Evolutionary conservation across 2,888 invertebrate species (phyloP).

Genomic region (Polydesmus complanatus): DNA sequence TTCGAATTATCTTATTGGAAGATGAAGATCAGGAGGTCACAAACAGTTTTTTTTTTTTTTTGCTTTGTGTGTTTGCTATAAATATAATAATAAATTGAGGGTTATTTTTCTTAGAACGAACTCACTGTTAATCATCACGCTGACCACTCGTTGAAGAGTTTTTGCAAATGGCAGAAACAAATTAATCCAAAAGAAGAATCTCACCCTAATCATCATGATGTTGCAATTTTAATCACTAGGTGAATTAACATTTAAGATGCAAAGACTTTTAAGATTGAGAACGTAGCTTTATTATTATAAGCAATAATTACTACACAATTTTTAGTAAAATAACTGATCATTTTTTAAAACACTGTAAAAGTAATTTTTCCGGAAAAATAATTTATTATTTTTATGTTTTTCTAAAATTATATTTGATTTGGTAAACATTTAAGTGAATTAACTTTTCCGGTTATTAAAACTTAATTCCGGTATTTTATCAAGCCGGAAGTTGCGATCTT

Average conservation of each 20-base stretch:
- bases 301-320: no score
- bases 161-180: slow-evolving; percentile 69
- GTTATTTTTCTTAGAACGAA: slow-evolving; percentile 35
- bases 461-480: background rate
- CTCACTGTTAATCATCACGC: slow-evolving; percentile 65
- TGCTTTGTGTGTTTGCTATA: no score
- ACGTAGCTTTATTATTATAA: no score
- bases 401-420: background rate
- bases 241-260: slow-evolving; percentile 23
- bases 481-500: background rate
- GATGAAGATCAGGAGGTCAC: slow-evolving; percentile 38
- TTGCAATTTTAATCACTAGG: slow-evolving; percentile 70
- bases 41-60: slow-evolving; percentile 9
- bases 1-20: slow-evolving; percentile 64
- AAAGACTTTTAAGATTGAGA: no score
- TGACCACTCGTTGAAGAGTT: slow-evolving; percentile 64
- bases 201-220: slow-evolving; percentile 79
- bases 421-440: background rate
- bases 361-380: background rate
- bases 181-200: slow-evolving; percentile 59
- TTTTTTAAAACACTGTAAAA: background rate
- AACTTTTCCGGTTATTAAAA: background rate
- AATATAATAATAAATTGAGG: background rate
- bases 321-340: background rate
- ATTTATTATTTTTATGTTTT: background rate